Conservation (phyloP, 2,113 vertebrate species). For the Phrynocephalus versicolor region DNA sequence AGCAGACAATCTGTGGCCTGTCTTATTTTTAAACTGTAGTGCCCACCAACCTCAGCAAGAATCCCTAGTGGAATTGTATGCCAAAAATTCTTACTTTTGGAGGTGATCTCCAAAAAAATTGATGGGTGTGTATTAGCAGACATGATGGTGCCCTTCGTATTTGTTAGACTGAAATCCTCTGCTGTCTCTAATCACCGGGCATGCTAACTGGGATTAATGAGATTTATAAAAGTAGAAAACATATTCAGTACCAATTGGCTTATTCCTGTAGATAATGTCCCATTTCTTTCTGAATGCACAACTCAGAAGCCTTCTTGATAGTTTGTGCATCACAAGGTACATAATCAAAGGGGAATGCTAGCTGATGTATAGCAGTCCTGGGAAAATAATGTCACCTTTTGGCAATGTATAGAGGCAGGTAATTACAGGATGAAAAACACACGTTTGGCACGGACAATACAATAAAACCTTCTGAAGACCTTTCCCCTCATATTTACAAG, state of each 20-base stretch:
- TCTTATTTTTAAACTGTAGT: background rate
- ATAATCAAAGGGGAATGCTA: background rate
- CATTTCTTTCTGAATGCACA: too few species aligned
- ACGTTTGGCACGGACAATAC: slow-evolving; percentile 59
- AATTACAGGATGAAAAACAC: slow-evolving; percentile 7
- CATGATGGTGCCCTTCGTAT: background rate
- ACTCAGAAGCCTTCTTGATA: too few species aligned
- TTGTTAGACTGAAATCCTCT: background rate
- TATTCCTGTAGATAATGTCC: too few species aligned
- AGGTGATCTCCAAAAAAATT: background rate
- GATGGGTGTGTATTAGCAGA: too few species aligned
- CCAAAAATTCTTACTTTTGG: background rate
- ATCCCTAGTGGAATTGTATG: background rate
- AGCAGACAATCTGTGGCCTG: background rate
- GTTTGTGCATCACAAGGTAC: background rate
- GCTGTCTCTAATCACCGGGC: too few species aligned
- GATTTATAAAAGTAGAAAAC: too few species aligned
- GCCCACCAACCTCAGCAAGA: background rate
- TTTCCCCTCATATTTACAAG: slow-evolving; percentile 26
- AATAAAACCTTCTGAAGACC: slow-evolving; percentile 43
- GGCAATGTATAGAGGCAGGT: slow-evolving; percentile 18
- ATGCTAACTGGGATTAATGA: too few species aligned
- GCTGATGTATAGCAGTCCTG: slow-evolving; percentile 25
- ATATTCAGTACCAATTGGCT: too few species aligned
- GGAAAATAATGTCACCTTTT: slow-evolving; percentile 5